Base-by-base conservation (phyloP, 2,797 vertebrate genomes). In the Sebastes nivosus region DNA sequence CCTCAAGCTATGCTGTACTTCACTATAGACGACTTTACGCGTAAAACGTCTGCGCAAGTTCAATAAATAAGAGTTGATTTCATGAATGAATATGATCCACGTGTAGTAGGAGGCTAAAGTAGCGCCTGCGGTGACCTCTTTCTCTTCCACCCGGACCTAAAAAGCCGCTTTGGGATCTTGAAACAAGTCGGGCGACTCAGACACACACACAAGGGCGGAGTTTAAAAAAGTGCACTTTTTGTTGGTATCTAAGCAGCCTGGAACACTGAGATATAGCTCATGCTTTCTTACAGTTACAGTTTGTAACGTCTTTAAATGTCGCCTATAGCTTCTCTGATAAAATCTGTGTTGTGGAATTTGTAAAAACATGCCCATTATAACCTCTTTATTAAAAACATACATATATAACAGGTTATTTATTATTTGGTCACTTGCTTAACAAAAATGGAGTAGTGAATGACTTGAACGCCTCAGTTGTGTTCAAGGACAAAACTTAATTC, bases 151-250 rank as follows among this genome's bases (percentile, higher is more conserved):
- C 73, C 91, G 79, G 88, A 88, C 61, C 34, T 70, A 8, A 85
- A 85, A 85, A 81, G 18, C 64, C 54, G 20, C 75, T 36, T 52
- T 7, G 8, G 57, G 60, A 5, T 50, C 67, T 38, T 60, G 16
- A 63, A 84, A 61, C 7, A 18, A 80, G 69, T 85, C 57, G 57
- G 72, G 22, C 38, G 52, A 29, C 42, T 12, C 67, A 13, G 22
- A 4, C 11, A 8, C 3, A 5, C 11, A 8, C 11, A 8, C 4
- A 5, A 59, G 89, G 93, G 93, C 86, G 93, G 92, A 88, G 93
- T 84, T 85, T 86, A 5, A 38, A 3, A 1, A 18, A 12, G 3
- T 6, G 38, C 1, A 32, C 7, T 55, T 16, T 52, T 52, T n/a
- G 46, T 72, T 77, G 38, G 38, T 63, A 10, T 70, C 30, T 32